Evolutionary conservation across 2,888 invertebrate species (phyloP), one percentile per base, ranked within the genome.

Genomic region (Patella caerulea): DNA sequence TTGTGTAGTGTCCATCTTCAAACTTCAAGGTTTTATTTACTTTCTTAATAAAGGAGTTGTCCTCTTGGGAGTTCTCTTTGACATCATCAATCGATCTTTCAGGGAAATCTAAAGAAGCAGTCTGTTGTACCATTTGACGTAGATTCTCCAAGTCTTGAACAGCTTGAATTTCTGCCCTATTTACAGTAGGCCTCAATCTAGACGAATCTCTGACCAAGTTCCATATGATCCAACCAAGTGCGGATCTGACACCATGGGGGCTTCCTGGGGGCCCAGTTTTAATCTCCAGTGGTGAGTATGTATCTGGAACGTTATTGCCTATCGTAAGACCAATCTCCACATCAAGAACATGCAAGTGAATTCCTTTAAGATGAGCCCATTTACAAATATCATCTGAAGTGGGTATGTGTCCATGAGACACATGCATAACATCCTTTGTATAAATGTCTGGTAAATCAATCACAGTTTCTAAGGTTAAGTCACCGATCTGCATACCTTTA

Each of bases 151-250:
- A 19, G 9, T 77, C 59, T 17, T 54, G 29, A 11, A 70, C 59
- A 12, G 54, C 65, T 74, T 29, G 55, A n/a, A 34, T 15, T 56
- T 74, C 24, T 14, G 52, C 59, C 29, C 52, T 24, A 15, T 74
- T 55, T 9, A 19, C 54, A 15, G 19, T n/a, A 17, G 24, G 52
- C 45, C 29, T 71, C 3, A 14, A 53, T 72, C n/a, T 29, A 34
- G 17, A 24, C n/a, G 17, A 24, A 12, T 17, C 56, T 17, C 75
- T 29, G 24, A 70, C 14, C 3, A 78, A n/a, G 55, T 77, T 77
- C 78, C 78, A 78, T n/a, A 76, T 70, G 12, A 77, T 72, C 78
- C 78, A 78, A 34, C 78, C 78, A n/a, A 78, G 59, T 9, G 15
- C 7, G 17, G 78, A 54, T 70, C 55, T 78, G 9, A 56, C 45